phyloP scores from a whole-genome alignment of 2,888 invertebrate genomes.

The Macrosiphum euphorbiae region DNA sequence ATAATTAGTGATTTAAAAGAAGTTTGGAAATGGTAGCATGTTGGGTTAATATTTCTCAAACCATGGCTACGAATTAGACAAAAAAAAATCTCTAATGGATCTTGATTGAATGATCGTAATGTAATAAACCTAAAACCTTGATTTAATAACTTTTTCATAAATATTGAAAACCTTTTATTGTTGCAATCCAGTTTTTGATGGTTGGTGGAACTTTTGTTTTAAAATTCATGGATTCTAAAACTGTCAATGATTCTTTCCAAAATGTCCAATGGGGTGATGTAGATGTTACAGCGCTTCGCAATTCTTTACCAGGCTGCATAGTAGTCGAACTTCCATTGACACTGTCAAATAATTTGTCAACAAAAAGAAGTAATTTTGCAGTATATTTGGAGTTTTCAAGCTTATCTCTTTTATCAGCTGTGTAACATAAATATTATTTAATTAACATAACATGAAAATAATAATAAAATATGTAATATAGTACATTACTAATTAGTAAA shows the following conservation, averaged over 20 bases:
- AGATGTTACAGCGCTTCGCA: not conserved
- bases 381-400: not conserved
- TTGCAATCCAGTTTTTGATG: constrained; percentile 18
- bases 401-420: not conserved
- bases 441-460: no score
- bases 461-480: no score
- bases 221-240: constrained; percentile 6
- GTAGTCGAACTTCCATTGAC: not conserved
- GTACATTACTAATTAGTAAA: no score
- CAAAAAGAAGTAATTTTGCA: constrained; percentile 6
- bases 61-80: not conserved
- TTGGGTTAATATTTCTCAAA: constrained; percentile 8
- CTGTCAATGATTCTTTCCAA: not conserved
- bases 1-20: constrained; percentile 15
- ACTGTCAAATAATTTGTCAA: not conserved
- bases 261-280: no score
- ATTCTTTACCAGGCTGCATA: not conserved
- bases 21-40: not conserved
- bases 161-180: constrained; percentile 21
- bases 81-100: constrained; percentile 18
- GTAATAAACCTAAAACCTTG: constrained; percentile 9
- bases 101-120: constrained; percentile 19
- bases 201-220: not conserved
- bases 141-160: constrained; percentile 11
- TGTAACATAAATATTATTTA: not conserved